Percentiles rank a stretch among this genome's conserved stretches.
phyloP scores from a whole-genome alignment of 2,888 invertebrate species.

The Lathronympha strigana region DNA sequence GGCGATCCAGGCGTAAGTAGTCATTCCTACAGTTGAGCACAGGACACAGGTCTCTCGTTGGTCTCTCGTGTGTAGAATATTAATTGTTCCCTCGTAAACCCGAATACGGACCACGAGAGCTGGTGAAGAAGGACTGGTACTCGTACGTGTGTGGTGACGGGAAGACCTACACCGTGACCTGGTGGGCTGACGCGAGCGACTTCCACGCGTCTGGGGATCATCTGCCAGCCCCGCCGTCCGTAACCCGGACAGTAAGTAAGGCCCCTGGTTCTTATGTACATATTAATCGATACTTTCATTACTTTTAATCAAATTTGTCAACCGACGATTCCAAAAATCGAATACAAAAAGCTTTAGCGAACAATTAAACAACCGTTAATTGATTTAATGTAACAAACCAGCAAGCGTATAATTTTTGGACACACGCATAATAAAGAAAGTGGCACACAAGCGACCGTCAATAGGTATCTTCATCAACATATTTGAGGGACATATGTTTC shows the following conservation, averaged over 20 bases:
- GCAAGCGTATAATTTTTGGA: too few relatives aligned
- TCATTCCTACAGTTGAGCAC: too few relatives aligned
- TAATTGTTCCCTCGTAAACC: conserved; percentile 69
- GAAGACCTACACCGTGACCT: conserved; percentile 73
- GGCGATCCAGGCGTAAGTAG: conserved; percentile 73
- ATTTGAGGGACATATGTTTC: conserved; percentile 46
- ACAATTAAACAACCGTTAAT: too few relatives aligned
- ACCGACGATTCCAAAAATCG: too few relatives aligned
- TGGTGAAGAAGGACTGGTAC: conserved; percentile 80
- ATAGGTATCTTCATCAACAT: conserved; percentile 38
- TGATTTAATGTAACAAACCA: too few relatives aligned
- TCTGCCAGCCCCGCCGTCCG: conserved; percentile 72
- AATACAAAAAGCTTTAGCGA: too few relatives aligned
- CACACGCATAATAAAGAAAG: conserved; percentile 3
- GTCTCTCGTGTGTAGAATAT: too few relatives aligned
- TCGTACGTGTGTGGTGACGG: conserved; percentile 72
- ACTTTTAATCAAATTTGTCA: too few relatives aligned
- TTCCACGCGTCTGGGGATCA: conserved; percentile 78
- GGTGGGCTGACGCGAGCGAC: conserved; percentile 77
- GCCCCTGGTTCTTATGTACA: too few relatives aligned
- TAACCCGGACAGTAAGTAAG: too few relatives aligned
- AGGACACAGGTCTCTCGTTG: too few relatives aligned
- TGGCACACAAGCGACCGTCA: conserved; percentile 10
- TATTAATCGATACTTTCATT: too few relatives aligned
- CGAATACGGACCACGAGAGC: conserved; percentile 66